phyloP scores from a whole-genome alignment of 2,113 vertebrate species.

The Myrmecophaga tridactyla region DNA sequence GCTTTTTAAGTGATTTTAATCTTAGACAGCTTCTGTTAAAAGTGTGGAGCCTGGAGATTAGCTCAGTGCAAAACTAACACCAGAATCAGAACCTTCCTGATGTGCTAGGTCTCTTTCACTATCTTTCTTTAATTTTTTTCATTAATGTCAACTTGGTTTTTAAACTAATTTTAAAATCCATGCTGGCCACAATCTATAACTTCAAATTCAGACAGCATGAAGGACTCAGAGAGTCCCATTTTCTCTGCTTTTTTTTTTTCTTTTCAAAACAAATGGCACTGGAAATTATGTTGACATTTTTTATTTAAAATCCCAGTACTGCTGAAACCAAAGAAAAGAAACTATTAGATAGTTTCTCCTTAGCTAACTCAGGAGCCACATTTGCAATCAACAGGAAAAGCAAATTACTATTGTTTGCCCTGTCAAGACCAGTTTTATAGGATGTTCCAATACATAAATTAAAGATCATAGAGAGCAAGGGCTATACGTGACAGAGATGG shows the following conservation, averaged over 20 bases:
- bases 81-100: constrained; percentile 9
- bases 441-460: constrained; percentile 54
- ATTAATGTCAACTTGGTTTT: constrained; percentile 39
- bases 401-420: constrained; percentile 38
- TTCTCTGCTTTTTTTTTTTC: constrained; percentile 46
- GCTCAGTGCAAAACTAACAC: background rate
- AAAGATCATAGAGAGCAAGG: constrained; percentile 34
- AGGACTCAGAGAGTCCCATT: constrained; percentile 54
- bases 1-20: background rate
- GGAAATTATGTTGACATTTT: constrained; percentile 80
- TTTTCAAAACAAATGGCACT: constrained; percentile 69
- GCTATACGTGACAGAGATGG: background rate
- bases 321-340: constrained; percentile 76
- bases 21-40: background rate
- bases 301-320: constrained; percentile 75
- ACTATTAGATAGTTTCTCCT: constrained; percentile 61
- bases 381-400: constrained; percentile 24
- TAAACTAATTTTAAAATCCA: constrained; percentile 61
- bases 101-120: background rate
- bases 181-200: constrained; percentile 59
- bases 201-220: constrained; percentile 48
- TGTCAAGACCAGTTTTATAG: constrained; percentile 26
- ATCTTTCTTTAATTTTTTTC: constrained; percentile 2
- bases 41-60: background rate
- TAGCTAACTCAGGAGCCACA: background rate